Evolutionary conservation across 2,888 invertebrate genomes (phyloP).

Genomic region (Ophion costatus): DNA sequence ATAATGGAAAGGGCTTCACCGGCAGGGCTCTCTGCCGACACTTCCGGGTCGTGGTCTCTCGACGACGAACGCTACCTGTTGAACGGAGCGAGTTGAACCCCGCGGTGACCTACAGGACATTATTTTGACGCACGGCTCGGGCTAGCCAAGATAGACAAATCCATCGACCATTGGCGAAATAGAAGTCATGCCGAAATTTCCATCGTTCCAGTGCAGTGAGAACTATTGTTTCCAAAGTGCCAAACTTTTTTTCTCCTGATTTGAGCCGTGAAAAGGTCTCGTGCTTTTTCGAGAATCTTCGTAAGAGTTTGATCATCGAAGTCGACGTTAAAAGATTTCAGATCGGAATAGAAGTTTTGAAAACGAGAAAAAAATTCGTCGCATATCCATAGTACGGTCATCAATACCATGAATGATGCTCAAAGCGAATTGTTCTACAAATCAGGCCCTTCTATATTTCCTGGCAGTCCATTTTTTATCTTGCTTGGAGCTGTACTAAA

Average conservation of each 20-base stretch:
- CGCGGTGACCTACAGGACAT: constrained; percentile 77
- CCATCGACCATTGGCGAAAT: background rate
- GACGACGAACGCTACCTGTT: constrained; percentile 81
- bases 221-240: background rate
- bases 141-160: constrained; percentile 3
- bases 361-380: too few species aligned
- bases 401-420: too few species aligned
- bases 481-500: background rate
- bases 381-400: too few species aligned
- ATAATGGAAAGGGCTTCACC: constrained; percentile 81
- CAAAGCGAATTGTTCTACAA: too few species aligned
- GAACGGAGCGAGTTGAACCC: constrained; percentile 79
- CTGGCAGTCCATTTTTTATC: too few species aligned
- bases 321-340: too few species aligned
- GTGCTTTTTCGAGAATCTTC: too few species aligned
- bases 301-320: too few species aligned
- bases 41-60: constrained; percentile 69
- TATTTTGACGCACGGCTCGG: constrained; percentile 65
- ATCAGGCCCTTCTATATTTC: too few species aligned
- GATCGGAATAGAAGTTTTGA: too few species aligned
- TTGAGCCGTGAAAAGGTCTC: too few species aligned
- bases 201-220: background rate
- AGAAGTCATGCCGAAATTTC: background rate
- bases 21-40: constrained; percentile 51
- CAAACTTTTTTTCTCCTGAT: too few species aligned